Conservation (phyloP, 2,888 invertebrate species). For the Linnaemya vulpina region DNA sequence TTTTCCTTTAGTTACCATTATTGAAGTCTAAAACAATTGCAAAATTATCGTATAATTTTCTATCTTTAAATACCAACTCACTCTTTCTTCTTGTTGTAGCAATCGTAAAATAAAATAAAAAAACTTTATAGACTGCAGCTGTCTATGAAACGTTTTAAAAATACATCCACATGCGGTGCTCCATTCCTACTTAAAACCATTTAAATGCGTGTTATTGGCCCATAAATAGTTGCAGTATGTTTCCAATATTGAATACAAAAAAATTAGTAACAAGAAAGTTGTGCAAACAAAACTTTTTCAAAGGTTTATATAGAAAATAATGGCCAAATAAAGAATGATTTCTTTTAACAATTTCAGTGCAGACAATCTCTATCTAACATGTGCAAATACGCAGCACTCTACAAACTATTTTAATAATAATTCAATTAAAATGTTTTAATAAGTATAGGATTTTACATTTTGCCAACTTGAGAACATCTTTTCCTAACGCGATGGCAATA, state of each 20-base stretch:
- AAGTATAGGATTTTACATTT: too few species aligned
- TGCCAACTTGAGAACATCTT: neutral
- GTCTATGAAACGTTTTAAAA: constrained; percentile 43
- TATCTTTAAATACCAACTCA: constrained; percentile 21
- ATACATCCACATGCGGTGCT: neutral
- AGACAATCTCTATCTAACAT: neutral
- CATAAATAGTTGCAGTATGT: constrained; percentile 69
- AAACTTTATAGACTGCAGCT: constrained; percentile 52
- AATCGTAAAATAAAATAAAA: constrained; percentile 21
- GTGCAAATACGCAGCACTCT: too few species aligned
- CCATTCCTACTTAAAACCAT: neutral
- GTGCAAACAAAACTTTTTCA: constrained; percentile 6
- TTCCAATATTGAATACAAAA: neutral
- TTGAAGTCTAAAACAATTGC: neutral
- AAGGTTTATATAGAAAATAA: constrained; percentile 11
- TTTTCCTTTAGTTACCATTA: neutral
- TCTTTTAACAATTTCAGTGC: neutral
- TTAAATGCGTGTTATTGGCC: constrained; percentile 71
- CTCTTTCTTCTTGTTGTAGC: neutral
- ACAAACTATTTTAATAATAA: too few species aligned
- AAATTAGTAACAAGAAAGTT: constrained; percentile 31
- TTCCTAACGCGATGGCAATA: neutral
- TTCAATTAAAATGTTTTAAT: too few species aligned
- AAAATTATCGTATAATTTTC: constrained; percentile 23
- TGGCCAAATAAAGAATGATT: constrained; percentile 16